Evolutionary conservation across 2,888 invertebrate species (phyloP), one percentile per base, ranked within the genome.

Genomic region (Entomobrya proxima): DNA sequence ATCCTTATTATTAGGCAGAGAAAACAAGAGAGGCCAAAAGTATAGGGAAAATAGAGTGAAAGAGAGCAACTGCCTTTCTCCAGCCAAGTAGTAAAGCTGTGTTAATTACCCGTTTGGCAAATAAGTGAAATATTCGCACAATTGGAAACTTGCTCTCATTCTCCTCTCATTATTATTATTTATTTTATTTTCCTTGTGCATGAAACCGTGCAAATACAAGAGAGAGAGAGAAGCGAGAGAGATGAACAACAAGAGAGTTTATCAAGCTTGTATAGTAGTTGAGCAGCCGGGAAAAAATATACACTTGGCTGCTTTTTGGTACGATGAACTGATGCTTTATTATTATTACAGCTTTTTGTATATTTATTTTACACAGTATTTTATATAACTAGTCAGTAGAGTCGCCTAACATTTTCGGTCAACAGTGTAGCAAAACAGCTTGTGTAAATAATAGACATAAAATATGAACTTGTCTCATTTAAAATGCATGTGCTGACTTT

Each of bases 51-150:
- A 27, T 27, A 30, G n/a, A n/a, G n/a, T n/a, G n/a, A n/a, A n/a
- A n/a, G n/a, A n/a, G n/a, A n/a, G n/a, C n/a, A n/a, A n/a, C n/a
- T n/a, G n/a, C n/a, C 11, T 58, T 30, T 67, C 24, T 21, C 67
- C 37, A 67, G 24, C 4, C 37, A 21, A 21, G n/a, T 40, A 40
- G 44, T 69, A 69, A 67, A 40, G 40, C 67, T 69, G 24, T 69
- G 24, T 24, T 69, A 69, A 69, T 69, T 69, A 27, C 69, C 69
- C 4, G 69, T 40, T 69, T 44, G 44, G 40, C 69, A 69, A 69
- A 69, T 69, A 69, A 69, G 40, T 69, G 69, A 69, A 44, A 27
- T 44, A 69, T 27, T 44, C 44, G 15, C n/a, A 69, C 69, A 69
- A 69, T 44, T 69, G 44, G 44, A 21, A 44, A 47, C 9, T 47